Evolutionary conservation across 2,888 invertebrate species (phyloP), one percentile per base, ranked within the genome.

Genomic region (Diachrysia chrysitis): DNA sequence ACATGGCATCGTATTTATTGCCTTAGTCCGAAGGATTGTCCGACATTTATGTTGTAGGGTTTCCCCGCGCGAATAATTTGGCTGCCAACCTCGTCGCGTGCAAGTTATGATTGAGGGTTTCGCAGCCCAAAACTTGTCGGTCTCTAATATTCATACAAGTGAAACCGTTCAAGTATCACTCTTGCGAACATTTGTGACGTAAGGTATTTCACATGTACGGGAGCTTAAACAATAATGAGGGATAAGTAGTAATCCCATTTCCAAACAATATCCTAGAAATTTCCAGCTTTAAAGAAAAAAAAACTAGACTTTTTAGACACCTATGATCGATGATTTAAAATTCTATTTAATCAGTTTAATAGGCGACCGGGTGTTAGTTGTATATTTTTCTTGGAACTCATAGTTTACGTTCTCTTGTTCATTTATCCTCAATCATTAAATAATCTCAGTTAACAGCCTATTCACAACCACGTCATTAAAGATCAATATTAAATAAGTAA

Each of bases 331-430:
- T n/a, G 21, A 59, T 69, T 76, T 84, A 83, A 83, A 84, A 88
- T 87, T 86, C 78, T 56, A 80, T 87, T 85, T 86, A 87, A 86
- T 86, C 79, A 80, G 72, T 80, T 81, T 89, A 85, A 63, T 89
- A 88, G 87, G 85, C 79, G 86, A 88, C 82, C 73, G 69, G n/a
- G 79, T 72, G 78, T 76, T 70, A 79, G 75, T 83, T 82, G 85
- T 87, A 85, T 86, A 86, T 86, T 16, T 85, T 83, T 75, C 67
- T 69, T 69, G 65, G 73, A 82, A 77, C 67, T 65, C 67, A 46
- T 32, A 55, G 62, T 63, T 69, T 81, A 74, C 57, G 57, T 70
- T 73, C 46, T 74, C 14, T 19, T 42, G 48, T 58, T 78, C 82
- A 81, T 83, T 69, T 81, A 70, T 76, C 69, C 61, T 77, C 25